phyloP scores from a whole-genome alignment of 2,797 vertebrate genomes.

The Epinephelus malabaricus region DNA sequence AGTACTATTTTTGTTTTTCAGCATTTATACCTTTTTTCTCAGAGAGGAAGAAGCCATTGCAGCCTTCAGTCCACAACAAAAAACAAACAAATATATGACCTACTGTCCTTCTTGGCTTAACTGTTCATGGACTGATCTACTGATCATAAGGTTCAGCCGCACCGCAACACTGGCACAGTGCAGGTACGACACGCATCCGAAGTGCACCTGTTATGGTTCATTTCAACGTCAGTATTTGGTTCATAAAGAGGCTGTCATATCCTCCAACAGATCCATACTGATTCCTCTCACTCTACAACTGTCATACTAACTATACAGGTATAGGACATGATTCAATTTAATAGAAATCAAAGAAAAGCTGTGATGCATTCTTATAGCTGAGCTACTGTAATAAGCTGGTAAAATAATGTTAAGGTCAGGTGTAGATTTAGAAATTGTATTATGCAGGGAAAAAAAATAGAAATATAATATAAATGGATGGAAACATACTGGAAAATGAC shows the following conservation, averaged over 20 bases:
- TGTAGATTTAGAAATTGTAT: not conserved
- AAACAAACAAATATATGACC: slow-evolving; percentile 1
- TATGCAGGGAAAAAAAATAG: not conserved
- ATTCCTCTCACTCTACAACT: not conserved
- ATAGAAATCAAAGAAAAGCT: slow-evolving; percentile 8
- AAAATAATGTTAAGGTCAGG: not conserved
- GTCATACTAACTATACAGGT: not conserved
- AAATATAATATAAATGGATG: not conserved
- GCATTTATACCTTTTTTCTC: not conserved
- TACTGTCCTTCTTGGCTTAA: not conserved
- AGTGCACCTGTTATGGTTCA: not conserved
- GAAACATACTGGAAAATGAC: not conserved
- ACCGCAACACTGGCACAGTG: not conserved
- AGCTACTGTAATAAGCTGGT: not conserved
- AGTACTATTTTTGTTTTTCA: not conserved
- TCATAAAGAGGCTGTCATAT: slow-evolving; percentile 9
- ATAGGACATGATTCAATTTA: not conserved
- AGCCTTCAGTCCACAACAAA: not conserved
- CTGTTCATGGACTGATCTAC: not conserved
- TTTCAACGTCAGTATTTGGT: not conserved
- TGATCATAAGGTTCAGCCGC: slow-evolving; percentile 3
- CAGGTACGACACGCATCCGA: not conserved
- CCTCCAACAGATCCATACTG: not conserved
- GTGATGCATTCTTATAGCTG: not conserved
- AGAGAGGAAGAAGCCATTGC: not conserved